Evolutionary conservation across 2,797 vertebrate species (phyloP).

Genomic region (Picus viridis): DNA sequence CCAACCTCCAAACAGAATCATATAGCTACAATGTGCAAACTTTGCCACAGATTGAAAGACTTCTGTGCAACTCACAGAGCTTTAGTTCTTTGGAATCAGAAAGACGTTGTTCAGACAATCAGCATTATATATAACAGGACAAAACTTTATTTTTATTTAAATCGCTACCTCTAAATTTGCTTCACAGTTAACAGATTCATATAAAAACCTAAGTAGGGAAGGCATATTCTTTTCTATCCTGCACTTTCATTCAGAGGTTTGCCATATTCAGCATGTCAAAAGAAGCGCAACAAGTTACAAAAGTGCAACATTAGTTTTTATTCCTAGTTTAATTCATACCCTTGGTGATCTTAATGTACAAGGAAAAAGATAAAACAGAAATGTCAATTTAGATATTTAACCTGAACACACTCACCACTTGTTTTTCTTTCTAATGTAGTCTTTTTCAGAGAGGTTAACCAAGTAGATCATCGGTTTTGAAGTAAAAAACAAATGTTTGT

Average conservation of each 20-base stretch:
- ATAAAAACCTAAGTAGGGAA: background rate
- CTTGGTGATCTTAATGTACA: background rate
- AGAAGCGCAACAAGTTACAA: background rate
- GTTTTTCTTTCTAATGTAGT: conserved; percentile 99
- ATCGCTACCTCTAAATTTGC: background rate
- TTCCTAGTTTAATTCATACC: background rate
- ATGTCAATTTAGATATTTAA: background rate
- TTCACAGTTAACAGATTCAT: background rate
- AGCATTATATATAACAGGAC: background rate
- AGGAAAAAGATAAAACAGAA: background rate
- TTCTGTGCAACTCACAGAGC: background rate
- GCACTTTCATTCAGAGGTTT: background rate
- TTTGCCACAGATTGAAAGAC: background rate
- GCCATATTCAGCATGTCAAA: background rate
- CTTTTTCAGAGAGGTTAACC: conserved; percentile 98
- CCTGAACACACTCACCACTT: conserved; percentile 89
- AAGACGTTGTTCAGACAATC: background rate
- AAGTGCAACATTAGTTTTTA: background rate
- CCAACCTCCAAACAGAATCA: background rate
- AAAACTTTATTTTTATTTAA: background rate
- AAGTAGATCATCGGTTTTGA: conserved; percentile 99
- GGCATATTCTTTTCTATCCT: background rate
- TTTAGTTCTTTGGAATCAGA: conserved; percentile 28
- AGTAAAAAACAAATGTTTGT: conserved; percentile 97
- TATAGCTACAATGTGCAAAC: background rate